A percentile compares a stretch with the other conserved stretches of the same genome.
Evolutionary conservation across 2,888 invertebrate genomes (phyloP).

Genomic region (Bhutanitis thaidina): DNA sequence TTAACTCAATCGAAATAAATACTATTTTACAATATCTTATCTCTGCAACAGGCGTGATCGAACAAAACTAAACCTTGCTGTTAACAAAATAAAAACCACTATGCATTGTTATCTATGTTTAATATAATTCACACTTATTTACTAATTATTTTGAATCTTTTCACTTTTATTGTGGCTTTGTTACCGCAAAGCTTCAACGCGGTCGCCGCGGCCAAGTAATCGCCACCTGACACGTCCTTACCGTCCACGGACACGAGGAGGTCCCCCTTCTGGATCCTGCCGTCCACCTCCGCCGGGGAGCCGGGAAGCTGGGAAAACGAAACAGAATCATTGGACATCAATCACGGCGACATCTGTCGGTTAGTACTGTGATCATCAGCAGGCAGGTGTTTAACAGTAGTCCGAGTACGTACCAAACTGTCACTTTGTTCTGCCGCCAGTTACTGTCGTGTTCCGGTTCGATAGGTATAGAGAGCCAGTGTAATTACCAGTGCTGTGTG

Average conservation of each 20-base stretch:
- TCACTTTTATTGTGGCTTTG: slow-evolving; percentile 90
- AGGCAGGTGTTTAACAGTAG: too few relatives aligned
- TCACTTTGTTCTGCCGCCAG: too few relatives aligned
- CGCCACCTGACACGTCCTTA: slow-evolving; percentile 86
- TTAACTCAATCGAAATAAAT: not conserved
- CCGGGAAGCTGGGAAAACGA: slow-evolving; percentile 85
- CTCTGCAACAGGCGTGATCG: not conserved
- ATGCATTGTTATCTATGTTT: slow-evolving; percentile 1
- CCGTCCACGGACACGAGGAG: slow-evolving; percentile 93
- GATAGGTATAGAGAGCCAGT: too few relatives aligned
- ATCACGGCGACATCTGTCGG: too few relatives aligned
- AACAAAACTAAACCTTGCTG: slow-evolving; percentile 8
- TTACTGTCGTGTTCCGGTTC: too few relatives aligned
- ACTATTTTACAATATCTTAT: not conserved
- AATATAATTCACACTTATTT: slow-evolving; percentile 3
- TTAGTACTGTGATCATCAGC: too few relatives aligned
- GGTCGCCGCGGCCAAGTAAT: slow-evolving; percentile 92
- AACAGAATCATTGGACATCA: too few relatives aligned
- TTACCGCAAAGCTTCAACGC: slow-evolving; percentile 93
- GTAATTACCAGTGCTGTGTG: too few relatives aligned
- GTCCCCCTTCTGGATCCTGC: slow-evolving; percentile 94
- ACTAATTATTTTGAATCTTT: slow-evolving; percentile 85
- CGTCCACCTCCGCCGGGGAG: slow-evolving; percentile 92
- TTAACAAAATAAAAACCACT: slow-evolving; percentile 2
- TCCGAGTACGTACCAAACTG: too few relatives aligned